Evolutionary conservation across 2,797 vertebrate species (phyloP).

Genomic region (Chloroceryle amazona): DNA sequence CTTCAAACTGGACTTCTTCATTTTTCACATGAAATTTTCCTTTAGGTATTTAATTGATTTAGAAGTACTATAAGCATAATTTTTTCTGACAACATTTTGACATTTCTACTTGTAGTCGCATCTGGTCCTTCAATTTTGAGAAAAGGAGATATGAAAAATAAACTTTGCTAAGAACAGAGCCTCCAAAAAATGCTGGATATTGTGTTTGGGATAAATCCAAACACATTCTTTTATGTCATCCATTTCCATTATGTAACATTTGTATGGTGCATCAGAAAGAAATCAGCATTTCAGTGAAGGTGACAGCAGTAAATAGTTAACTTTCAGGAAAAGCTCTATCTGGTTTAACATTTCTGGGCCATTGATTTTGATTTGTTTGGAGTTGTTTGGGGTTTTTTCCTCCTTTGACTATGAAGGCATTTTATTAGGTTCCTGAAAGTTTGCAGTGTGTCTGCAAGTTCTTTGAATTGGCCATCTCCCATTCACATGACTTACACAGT

Average conservation of each 20-base stretch:
- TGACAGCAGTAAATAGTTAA: neutral
- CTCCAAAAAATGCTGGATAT: neutral
- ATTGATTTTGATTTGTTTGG: neutral
- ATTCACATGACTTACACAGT: accelerated
- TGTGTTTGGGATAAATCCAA: neutral
- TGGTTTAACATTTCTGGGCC: neutral
- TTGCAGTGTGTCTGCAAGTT: neutral
- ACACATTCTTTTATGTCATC: neutral
- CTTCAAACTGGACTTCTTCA: neutral
- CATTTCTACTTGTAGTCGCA: neutral
- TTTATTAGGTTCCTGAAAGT: neutral
- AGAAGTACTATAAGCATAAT: neutral
- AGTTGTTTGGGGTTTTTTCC: neutral
- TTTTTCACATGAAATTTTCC: neutral
- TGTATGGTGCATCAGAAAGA: neutral
- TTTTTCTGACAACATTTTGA: neutral
- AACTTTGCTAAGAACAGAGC: neutral
- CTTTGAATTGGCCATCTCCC: neutral
- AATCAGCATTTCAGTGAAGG: neutral
- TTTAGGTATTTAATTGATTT: neutral
- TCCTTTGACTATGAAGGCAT: neutral
- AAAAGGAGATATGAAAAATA: conserved; percentile 1
- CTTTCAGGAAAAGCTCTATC: neutral
- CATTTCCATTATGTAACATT: neutral
- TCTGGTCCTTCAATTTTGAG: neutral